Evolutionary conservation across 2,888 invertebrate genomes (phyloP).

Genomic region (Leptodirus hochenwartii): DNA sequence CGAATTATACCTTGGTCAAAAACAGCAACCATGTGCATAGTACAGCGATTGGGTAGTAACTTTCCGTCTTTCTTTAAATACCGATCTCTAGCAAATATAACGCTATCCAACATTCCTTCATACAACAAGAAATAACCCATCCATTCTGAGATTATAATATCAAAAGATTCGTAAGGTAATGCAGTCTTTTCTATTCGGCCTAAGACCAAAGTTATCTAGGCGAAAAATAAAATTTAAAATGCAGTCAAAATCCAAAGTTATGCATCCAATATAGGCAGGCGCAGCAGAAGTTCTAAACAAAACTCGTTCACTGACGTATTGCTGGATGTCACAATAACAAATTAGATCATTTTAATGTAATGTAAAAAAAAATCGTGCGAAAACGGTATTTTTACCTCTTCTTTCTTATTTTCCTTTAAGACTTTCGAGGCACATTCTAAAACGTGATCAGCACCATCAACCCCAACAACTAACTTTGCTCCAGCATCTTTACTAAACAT

Average conservation of each 20-base stretch:
- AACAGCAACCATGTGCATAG: conserved; percentile 62
- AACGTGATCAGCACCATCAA: conserved; percentile 92
- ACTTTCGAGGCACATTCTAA: too few species aligned
- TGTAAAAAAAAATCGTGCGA: too few species aligned
- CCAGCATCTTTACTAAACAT: conserved; percentile 97
- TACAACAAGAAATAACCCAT: conserved; percentile 96
- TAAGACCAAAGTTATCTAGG: conserved; percentile 60
- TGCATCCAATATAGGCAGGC: conserved; percentile 59
- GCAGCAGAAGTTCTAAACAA: too few species aligned
- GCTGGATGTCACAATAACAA: too few species aligned
- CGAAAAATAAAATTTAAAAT: too few species aligned
- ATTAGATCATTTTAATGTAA: too few species aligned
- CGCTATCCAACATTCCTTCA: conserved; percentile 92
- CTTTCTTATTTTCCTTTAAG: too few species aligned
- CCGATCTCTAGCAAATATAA: conserved; percentile 73
- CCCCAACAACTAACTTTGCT: conserved; percentile 74
- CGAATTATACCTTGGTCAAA: conserved; percentile 42
- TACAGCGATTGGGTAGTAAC: conserved; percentile 71
- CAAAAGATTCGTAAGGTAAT: conserved; percentile 59
- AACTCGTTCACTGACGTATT: too few species aligned
- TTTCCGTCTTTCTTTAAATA: conserved; percentile 58
- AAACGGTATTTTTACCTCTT: too few species aligned
- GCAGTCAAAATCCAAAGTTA: too few species aligned
- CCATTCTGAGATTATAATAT: conserved; percentile 94
- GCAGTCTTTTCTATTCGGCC: conserved; percentile 72